Conservation (phyloP, 2,888 invertebrate genomes). For the Gymnocheta viridis region DNA sequence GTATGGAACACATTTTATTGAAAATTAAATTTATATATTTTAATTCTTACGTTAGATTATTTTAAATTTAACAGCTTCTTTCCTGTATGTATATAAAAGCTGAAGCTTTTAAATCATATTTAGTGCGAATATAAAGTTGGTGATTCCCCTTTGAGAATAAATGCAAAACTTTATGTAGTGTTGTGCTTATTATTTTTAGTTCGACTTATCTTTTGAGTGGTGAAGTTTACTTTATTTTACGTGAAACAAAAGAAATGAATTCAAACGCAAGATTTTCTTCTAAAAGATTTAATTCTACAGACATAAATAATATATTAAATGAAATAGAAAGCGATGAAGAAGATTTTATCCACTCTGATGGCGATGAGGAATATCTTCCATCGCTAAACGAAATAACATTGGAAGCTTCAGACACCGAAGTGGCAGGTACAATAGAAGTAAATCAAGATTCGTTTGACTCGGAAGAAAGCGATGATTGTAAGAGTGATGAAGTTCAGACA, state of each 20-base stretch:
- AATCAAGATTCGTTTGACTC: too few relatives aligned
- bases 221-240: not conserved
- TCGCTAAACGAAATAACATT: not conserved
- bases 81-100: too few relatives aligned
- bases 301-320: too few relatives aligned
- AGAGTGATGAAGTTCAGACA: too few relatives aligned
- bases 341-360: too few relatives aligned
- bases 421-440: too few relatives aligned
- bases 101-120: not conserved
- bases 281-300: conserved; percentile 9
- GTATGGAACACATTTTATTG: too few relatives aligned
- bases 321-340: too few relatives aligned
- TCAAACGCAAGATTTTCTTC: not conserved
- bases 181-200: conserved; percentile 10
- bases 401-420: too few relatives aligned
- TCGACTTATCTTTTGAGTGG: not conserved
- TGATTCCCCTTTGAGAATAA: not conserved
- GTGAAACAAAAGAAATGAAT: conserved; percentile 1
- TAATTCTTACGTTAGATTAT: too few relatives aligned
- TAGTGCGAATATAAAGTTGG: not conserved
- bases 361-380: conserved; percentile 6
- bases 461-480: not conserved
- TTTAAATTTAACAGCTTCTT: too few relatives aligned
- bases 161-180: not conserved
- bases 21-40: too few relatives aligned